These are phyloP conservation scores for Phylloscopus collybita DNA, from an alignment of 2,797 vertebrate species.

Conservation along the genomic window DNA sequence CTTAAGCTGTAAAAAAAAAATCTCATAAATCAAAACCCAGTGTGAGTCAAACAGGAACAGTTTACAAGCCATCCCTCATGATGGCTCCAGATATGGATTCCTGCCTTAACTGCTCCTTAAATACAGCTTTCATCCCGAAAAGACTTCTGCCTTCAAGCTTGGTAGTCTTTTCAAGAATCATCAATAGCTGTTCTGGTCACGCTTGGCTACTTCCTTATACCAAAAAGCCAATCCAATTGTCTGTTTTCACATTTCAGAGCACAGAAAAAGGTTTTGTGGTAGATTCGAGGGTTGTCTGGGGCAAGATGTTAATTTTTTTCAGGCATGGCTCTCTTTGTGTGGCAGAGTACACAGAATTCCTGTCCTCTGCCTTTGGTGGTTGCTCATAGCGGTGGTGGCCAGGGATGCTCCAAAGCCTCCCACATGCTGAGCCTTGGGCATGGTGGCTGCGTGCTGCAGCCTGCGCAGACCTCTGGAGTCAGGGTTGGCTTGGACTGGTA, in stretches of 20 bases:
- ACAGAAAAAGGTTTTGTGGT: not conserved
- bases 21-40: not conserved
- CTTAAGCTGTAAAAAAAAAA: not conserved
- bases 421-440: accelerated
- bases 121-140: not conserved
- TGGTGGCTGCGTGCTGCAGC: not conserved
- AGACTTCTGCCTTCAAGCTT: not conserved
- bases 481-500: accelerated
- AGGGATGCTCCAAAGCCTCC: not conserved
- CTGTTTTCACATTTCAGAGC: not conserved
- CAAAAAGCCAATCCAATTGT: not conserved
- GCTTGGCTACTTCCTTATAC: not conserved
- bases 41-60: not conserved
- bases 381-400: accelerated
- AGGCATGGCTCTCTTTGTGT: accelerated
- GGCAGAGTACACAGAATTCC: not conserved
- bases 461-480: accelerated
- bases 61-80: not conserved
- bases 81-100: too few relatives aligned
- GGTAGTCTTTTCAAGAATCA: not conserved
- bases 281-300: not conserved
- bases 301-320: not conserved
- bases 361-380: not conserved
- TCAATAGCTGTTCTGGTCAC: accelerated
- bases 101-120: not conserved